Evolutionary conservation across 1,140 invertebrate species (phyloP).

Genomic region (Notospermus geniculatus): DNA sequence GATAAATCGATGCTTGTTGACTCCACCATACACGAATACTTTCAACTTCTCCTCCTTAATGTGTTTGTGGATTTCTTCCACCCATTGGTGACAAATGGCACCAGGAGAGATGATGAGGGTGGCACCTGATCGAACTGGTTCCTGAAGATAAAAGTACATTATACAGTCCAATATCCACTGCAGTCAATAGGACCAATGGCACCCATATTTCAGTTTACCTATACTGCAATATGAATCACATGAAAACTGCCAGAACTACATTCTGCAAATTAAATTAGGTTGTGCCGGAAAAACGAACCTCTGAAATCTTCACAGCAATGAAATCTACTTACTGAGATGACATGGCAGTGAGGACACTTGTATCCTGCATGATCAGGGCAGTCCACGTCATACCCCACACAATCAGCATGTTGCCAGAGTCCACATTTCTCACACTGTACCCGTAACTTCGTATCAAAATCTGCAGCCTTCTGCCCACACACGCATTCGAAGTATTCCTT

Average conservation of each 20-base stretch:
- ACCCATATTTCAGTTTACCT: too few species aligned
- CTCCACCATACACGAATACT: conserved; percentile 59
- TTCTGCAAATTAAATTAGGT: too few species aligned
- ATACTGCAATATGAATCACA: too few species aligned
- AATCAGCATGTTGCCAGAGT: conserved; percentile 63
- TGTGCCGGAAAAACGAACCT: too few species aligned
- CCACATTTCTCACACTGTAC: conserved; percentile 62
- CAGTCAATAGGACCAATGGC: too few species aligned
- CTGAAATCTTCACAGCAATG: neutral
- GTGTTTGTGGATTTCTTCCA: conserved; percentile 71
- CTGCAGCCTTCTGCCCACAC: conserved; percentile 36
- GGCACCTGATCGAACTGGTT: conserved; percentile 60
- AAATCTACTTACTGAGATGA: conserved; percentile 45
- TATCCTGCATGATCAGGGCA: conserved; percentile 52
- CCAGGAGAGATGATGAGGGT: conserved; percentile 75
- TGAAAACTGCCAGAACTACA: too few species aligned
- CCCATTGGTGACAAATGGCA: conserved; percentile 71
- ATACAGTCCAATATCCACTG: neutral
- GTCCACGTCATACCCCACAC: conserved; percentile 61
- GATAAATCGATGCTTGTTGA: conserved; percentile 62
- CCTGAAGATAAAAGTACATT: conserved; percentile 31
- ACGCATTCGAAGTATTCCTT: conserved; percentile 45
- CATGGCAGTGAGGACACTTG: conserved; percentile 67
- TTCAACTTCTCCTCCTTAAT: conserved; percentile 59
- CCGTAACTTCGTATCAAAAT: conserved; percentile 19